These are phyloP conservation scores for Grantiella picta DNA, from an alignment of 2,113 vertebrate genomes.

Conservation along the genomic window DNA sequence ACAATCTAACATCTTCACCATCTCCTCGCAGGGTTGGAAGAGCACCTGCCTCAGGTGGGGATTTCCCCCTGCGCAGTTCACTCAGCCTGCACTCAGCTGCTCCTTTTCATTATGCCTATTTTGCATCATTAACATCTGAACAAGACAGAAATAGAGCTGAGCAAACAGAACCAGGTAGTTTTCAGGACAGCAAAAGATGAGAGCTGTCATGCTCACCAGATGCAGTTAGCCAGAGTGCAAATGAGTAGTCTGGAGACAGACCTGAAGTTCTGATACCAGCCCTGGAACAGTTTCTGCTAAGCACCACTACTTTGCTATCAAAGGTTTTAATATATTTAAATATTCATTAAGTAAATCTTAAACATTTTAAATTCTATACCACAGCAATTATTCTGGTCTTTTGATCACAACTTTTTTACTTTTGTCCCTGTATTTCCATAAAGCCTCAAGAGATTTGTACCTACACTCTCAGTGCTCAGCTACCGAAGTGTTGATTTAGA, in stretches of 20 bases:
- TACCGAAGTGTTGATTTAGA: neutral
- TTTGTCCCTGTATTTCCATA: neutral
- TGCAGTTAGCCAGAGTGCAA: neutral
- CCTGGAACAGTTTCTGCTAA: neutral
- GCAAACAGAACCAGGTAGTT: neutral
- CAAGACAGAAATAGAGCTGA: neutral
- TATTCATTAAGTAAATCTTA: neutral
- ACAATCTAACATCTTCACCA: neutral
- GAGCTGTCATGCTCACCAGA: neutral
- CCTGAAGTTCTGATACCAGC: neutral
- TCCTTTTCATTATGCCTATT: neutral
- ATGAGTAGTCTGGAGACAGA: neutral
- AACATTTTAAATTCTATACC: neutral
- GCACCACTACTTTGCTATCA: neutral
- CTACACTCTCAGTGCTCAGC: neutral
- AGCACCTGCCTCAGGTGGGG: neutral
- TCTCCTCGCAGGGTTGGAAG: neutral
- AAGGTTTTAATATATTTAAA: neutral
- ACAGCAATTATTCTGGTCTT: constrained; percentile 9
- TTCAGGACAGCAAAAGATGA: neutral
- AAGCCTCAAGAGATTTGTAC: neutral
- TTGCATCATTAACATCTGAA: neutral
- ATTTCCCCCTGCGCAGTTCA: neutral
- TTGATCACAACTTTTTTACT: neutral
- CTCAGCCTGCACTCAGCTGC: neutral